A percentile compares a stretch with the other conserved stretches of the same genome.
Evolutionary conservation across 2,888 invertebrate genomes (phyloP).

Genomic region (Rhopalosiphum nymphaeae): DNA sequence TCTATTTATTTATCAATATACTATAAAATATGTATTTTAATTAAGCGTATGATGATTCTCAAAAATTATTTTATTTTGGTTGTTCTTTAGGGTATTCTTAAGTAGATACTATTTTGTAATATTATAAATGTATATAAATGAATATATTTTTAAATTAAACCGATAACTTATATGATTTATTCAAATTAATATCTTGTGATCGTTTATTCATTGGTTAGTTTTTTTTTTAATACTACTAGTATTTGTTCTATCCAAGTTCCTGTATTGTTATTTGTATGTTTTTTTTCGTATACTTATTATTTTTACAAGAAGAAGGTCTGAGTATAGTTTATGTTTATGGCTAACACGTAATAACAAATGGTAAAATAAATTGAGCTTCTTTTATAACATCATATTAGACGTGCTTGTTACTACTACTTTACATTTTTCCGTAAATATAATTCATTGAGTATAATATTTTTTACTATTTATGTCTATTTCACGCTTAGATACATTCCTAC

Average conservation of each 20-base stretch:
- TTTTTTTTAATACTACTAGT: not conserved
- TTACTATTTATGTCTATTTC: not conserved
- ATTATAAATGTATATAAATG: not conserved
- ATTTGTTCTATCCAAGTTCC: not conserved
- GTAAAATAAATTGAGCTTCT: not conserved
- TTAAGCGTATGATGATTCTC: not conserved
- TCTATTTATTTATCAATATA: not conserved
- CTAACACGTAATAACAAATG: not conserved
- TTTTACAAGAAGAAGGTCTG: not conserved
- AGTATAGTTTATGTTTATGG: not conserved
- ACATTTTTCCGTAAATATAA: not conserved
- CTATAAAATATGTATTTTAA: not conserved
- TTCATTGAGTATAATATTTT: not conserved
- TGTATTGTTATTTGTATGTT: not conserved
- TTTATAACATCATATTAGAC: not conserved
- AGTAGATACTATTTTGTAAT: not conserved
- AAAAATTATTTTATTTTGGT: not conserved
- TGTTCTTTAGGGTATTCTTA: not conserved
- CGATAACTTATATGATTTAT: not conserved
- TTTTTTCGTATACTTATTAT: not conserved
- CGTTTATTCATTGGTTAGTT: not conserved
- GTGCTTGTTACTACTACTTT: not conserved
- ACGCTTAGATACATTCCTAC: not conserved
- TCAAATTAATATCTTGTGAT: not conserved
- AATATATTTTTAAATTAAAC: not conserved